phyloP scores from a whole-genome alignment of 2,797 vertebrate genomes.

The Enteromius thamalakanensis region DNA sequence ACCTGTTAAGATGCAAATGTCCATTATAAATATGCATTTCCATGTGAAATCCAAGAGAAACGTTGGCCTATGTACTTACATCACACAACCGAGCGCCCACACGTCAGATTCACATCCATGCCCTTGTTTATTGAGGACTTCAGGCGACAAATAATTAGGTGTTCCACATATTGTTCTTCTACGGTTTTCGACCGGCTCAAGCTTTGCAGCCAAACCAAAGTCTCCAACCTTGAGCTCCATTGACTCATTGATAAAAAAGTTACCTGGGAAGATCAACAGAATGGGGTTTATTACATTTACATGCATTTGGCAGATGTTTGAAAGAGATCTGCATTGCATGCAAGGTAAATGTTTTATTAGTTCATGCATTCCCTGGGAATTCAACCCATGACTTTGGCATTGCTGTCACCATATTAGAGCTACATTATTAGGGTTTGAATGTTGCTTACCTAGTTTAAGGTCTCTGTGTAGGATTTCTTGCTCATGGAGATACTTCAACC shows the following conservation, averaged over 20 bases:
- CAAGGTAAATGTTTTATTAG: neutral
- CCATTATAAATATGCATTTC: neutral
- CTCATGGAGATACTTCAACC: slow-evolving; percentile 86
- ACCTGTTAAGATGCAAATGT: slow-evolving; percentile 70
- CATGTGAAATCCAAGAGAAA: neutral
- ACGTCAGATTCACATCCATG: slow-evolving; percentile 89
- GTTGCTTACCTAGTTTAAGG: slow-evolving; percentile 82
- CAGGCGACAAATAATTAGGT: slow-evolving; percentile 89
- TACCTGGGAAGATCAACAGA: slow-evolving; percentile 71
- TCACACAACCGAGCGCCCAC: slow-evolving; percentile 89
- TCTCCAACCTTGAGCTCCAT: slow-evolving; percentile 91
- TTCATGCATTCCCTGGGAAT: neutral
- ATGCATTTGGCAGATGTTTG: neutral
- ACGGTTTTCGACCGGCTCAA: slow-evolving; percentile 85
- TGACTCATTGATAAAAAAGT: slow-evolving; percentile 87
- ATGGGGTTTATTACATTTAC: neutral
- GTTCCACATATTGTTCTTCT: slow-evolving; percentile 89
- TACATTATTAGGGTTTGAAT: neutral
- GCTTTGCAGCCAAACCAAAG: slow-evolving; percentile 85
- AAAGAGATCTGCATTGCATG: neutral
- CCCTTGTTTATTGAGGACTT: slow-evolving; percentile 90
- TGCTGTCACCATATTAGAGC: neutral
- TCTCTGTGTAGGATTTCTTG: slow-evolving; percentile 89
- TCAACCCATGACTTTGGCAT: neutral
- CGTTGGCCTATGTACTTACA: slow-evolving; percentile 75